A percentile compares a stretch with the other conserved stretches of the same genome.
Evolutionary conservation across 2,888 invertebrate genomes (phyloP).

Genomic region (Drosophila parthenogenetica): DNA sequence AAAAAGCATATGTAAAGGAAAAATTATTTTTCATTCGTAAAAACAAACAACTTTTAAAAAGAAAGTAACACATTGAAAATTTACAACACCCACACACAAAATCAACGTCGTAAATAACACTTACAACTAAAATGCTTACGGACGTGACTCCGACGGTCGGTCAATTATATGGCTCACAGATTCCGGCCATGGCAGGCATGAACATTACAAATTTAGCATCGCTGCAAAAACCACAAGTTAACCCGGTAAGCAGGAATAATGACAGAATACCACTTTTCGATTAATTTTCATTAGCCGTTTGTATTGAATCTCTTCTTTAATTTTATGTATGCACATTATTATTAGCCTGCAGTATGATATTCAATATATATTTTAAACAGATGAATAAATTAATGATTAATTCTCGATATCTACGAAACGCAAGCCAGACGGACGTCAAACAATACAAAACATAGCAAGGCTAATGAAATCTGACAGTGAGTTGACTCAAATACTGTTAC

Average conservation of each 20-base stretch:
- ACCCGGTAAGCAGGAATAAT: conserved; percentile 84
- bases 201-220: conserved; percentile 86
- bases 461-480: too few relatives aligned
- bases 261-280: neutral
- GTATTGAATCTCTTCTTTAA: too few relatives aligned
- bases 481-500: too few relatives aligned
- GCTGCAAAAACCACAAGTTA: conserved; percentile 85
- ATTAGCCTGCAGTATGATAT: too few relatives aligned
- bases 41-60: conserved; percentile 39
- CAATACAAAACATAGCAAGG: too few relatives aligned
- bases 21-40: conserved; percentile 23
- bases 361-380: too few relatives aligned
- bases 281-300: too few relatives aligned
- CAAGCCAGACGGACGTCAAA: too few relatives aligned
- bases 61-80: conserved; percentile 57
- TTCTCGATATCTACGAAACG: too few relatives aligned
- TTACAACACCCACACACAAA: conserved; percentile 53
- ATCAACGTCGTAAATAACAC: conserved; percentile 31
- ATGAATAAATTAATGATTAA: too few relatives aligned
- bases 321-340: too few relatives aligned
- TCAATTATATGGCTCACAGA: conserved; percentile 87
- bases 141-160: conserved; percentile 88
- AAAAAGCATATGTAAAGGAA: conserved; percentile 2
- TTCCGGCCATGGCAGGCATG: conserved; percentile 87
- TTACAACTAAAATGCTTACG: conserved; percentile 86